Evolutionary conservation across 2,113 vertebrate species (phyloP).

Genomic region (Pimephales promelas): DNA sequence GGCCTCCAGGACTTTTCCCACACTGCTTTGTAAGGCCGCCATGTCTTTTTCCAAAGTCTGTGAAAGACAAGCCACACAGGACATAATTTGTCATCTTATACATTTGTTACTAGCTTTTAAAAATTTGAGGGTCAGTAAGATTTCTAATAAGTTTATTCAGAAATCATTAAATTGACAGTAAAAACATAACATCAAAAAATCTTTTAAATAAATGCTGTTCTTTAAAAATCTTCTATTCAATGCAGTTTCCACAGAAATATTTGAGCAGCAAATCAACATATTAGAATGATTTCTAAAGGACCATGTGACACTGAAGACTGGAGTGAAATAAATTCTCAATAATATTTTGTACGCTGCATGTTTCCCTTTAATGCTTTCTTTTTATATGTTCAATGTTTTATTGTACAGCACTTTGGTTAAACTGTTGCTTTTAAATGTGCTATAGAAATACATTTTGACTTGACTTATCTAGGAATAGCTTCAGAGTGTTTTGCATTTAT

Average conservation of each 20-base stretch:
- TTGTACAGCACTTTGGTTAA: too few species aligned
- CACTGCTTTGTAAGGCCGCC: constrained; percentile 66
- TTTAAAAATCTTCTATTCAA: background rate
- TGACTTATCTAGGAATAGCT: too few species aligned
- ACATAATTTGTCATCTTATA: background rate
- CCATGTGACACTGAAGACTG: background rate
- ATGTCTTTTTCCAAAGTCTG: constrained; percentile 77
- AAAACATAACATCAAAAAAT: background rate
- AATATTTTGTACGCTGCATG: background rate
- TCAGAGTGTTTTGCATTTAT: background rate
- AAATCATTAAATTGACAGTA: background rate
- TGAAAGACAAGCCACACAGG: background rate
- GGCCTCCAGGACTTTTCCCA: constrained; percentile 66
- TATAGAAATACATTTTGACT: too few species aligned
- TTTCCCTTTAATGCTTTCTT: too few species aligned
- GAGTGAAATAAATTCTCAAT: background rate
- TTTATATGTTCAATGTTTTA: too few species aligned
- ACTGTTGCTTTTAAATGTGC: too few species aligned
- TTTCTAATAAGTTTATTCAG: background rate
- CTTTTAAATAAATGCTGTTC: background rate
- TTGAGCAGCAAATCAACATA: background rate
- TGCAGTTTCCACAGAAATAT: background rate
- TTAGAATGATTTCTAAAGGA: background rate
- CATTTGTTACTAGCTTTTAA: background rate
- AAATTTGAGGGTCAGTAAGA: background rate